Percentiles rank a stretch among this genome's conserved stretches.
Conservation (phyloP, 2,888 invertebrate species). For the Himalopsyche tibetana region DNA sequence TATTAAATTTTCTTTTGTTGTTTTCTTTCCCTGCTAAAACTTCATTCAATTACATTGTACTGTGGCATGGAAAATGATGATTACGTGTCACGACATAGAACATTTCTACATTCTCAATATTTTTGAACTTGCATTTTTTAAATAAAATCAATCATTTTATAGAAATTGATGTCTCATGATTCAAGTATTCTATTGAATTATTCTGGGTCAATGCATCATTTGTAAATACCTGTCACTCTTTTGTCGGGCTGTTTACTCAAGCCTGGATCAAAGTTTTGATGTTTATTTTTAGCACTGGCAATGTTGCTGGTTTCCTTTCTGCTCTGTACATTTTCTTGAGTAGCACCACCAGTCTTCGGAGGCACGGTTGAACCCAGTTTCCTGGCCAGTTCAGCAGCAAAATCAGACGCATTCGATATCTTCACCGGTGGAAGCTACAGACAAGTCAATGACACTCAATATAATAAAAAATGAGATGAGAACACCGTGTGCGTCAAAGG, state of each 20-base stretch:
- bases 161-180: neutral
- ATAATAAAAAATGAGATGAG: too few species aligned
- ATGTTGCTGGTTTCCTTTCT: neutral
- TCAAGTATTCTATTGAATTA: neutral
- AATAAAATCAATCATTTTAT: too few species aligned
- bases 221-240: conserved; percentile 58
- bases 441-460: conserved; percentile 2
- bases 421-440: conserved; percentile 66
- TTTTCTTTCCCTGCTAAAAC: too few species aligned
- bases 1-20: too few species aligned
- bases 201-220: neutral
- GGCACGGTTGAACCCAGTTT: conserved; percentile 71
- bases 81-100: too few species aligned
- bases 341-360: neutral
- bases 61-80: too few species aligned
- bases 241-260: conserved; percentile 49
- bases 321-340: conserved; percentile 1
- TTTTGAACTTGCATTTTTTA: too few species aligned
- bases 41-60: too few species aligned
- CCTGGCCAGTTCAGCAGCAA: conserved; percentile 80
- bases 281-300: conserved; percentile 44
- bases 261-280: conserved; percentile 59
- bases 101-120: too few species aligned
- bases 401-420: conserved; percentile 71
- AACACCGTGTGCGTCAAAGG: too few species aligned